Base-by-base conservation (phyloP, 1,140 invertebrate genomes). In the Forficula auricularia region DNA sequence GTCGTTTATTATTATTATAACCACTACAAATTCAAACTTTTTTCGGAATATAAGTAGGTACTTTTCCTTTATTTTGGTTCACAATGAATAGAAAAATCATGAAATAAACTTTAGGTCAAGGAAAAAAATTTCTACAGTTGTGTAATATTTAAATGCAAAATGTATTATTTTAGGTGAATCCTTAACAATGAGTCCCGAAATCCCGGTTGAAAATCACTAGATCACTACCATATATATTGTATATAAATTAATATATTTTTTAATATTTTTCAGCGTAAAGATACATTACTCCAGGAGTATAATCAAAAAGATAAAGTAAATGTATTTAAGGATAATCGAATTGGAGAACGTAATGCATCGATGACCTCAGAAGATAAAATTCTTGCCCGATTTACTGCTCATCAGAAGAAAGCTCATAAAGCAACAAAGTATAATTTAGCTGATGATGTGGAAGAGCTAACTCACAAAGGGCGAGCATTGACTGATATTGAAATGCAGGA, bases 401-500 rank as follows among this genome's bases (percentile, higher is more conserved):
- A 91, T 51, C 71, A 76, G 49, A 64, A 75, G 15, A 78, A 74
- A 47, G 65, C 72, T 32, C 72, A 81, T 42, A 77, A 72, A 38
- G 78, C 66, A 55, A 67, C 67, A 48, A 79, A 82, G 42, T 94
- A 79, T 50, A 91, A 86, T 62, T 62, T 94, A 10, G 75, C 68
- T 15, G 75, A 80, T 52, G 87, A 92, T 48, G 85, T 90, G 51
- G 84, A 89, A 54, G 65, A 87, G 30, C 62, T 90, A 19, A 90
- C 84, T 3, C 85, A 91, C 54, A 77, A 73, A 60, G 90, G 90
- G 1, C 82, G 89, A 62, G 78, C 82, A 4, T 58, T 96, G 7
- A 79, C 79, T 51, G 81, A 90, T 52, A 82, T 94, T 50, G 88
- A 95, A 58, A 83, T 84, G 51, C 92, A 87, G 68, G 85, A 92